Conservation (phyloP, 2,113 vertebrate genomes). For the Agapornis roseicollis region DNA sequence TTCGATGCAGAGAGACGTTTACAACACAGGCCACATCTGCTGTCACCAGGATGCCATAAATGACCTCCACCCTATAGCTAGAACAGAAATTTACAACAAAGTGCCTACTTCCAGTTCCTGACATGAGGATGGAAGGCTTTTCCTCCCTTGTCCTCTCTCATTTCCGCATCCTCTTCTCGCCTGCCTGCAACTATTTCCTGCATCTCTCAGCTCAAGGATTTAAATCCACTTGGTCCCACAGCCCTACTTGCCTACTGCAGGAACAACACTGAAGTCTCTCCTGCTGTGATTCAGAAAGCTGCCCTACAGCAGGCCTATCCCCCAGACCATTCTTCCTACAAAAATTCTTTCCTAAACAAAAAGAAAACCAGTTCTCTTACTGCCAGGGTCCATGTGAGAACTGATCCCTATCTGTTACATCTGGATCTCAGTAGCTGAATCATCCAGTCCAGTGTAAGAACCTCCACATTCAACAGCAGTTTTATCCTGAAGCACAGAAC, state of each 20-base stretch:
- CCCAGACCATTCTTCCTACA: not conserved
- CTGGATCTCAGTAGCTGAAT: not conserved
- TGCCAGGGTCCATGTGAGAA: rapidly evolving
- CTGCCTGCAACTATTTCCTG: not conserved
- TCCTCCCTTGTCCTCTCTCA: not conserved
- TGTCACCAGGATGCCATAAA: not conserved
- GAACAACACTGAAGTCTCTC: not conserved
- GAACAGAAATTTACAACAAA: not conserved
- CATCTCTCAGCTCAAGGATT: not conserved
- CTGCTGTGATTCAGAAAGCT: not conserved
- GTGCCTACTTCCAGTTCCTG: not conserved
- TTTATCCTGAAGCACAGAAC: not conserved
- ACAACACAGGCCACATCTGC: not conserved
- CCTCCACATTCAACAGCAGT: not conserved
- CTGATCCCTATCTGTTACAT: rapidly evolving
- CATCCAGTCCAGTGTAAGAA: not conserved
- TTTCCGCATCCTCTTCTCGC: not conserved
- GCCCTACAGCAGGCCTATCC: not conserved
- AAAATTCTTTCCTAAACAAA: too few relatives aligned
- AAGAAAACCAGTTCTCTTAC: not conserved
- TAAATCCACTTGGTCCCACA: not conserved
- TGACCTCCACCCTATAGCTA: not conserved
- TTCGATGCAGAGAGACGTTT: not conserved
- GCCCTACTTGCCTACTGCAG: not conserved
- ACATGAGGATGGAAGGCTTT: not conserved